Conservation (phyloP, 2,113 vertebrate species). For the Bos taurus region ARS-UCD2.0 NC_037335.1:95489001-95489500, state of each 20-base stretch:
- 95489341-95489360: neutral
- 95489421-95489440: neutral
- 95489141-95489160: too few species aligned
- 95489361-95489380: neutral
- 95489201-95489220: neutral
- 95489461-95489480: neutral
- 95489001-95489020: too few species aligned
- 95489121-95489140: too few species aligned
- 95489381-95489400: neutral
- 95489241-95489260: neutral
- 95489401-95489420: neutral
- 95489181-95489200: neutral
- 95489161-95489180: neutral
- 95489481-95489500: neutral
- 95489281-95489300: neutral
- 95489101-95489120: too few species aligned
- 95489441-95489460: conserved; percentile 1
- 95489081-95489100: too few species aligned
- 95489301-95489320: neutral
- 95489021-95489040: too few species aligned
- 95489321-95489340: neutral
- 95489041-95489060: too few species aligned
- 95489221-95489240: neutral
- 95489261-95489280: neutral
- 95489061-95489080: too few species aligned